Evolutionary conservation across 2,888 invertebrate genomes (phyloP), one percentile per base, ranked within the genome.

Genomic region (Trilocha varians): DNA sequence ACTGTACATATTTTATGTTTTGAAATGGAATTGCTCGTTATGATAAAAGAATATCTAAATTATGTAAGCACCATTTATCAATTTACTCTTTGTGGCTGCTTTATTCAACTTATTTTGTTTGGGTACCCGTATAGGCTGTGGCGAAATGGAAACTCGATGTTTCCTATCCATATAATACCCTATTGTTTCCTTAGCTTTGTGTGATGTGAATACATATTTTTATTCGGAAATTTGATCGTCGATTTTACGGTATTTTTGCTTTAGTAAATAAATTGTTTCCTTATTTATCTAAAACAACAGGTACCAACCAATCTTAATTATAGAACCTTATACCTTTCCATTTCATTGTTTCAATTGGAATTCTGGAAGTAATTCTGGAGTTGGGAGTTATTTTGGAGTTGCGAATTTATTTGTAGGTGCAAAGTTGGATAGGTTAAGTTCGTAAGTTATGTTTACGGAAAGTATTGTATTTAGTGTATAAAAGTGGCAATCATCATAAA

Each of bases 1-100:
- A 41, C 14, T 38, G 34, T 42, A 42, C 18, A 25, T 38, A 42
- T 38, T 42, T 38, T 25, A 5, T 38, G 25, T 25, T 18, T 15
- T 40, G 16, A 35, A 35, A 40, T 14, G 15, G 15, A 34, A 35
- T 18, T 18, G 17, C 18, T 40, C 34, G 15, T 35, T 15, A 18
- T 14, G 18, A 25, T 35, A 40, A 32, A 32, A 16, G 32, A 42
- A 38, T 42, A 35, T 38, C 32, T 38, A 42, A 42, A 42, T 42
- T 38, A 42, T 42, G 34, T 39, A 34, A 38, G 34, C n/a, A 13
- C 8, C 36, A 38, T 35, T 42, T 42, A 42, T 42, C 42, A 42
- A 42, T 42, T 39, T 34, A 32, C 32, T 38, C 38, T 42, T 42
- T 42, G 35, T 35, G 25, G 13, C 25, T 13, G 32, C n/a, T 35